Evolutionary conservation across 2,888 invertebrate genomes (phyloP), one percentile per base, ranked within the genome.

Genomic region (Tyria jacobaeae): DNA sequence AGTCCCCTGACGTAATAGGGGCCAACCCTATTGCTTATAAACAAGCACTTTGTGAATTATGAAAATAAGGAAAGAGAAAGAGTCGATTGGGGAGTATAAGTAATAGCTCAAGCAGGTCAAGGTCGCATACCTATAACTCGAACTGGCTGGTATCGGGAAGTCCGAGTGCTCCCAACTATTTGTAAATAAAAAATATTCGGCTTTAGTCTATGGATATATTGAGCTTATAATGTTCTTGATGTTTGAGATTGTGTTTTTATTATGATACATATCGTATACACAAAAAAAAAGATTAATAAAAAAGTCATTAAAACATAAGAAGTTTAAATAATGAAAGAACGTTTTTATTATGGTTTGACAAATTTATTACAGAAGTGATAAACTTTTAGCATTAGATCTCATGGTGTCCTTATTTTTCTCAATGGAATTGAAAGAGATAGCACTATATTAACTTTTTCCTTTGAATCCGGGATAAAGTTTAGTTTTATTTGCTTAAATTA

Each of bases 401-500:
- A 51, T 51, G 21, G 21, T 14, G 21, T 51, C 51, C 21, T 34
- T 34, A 3, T 51, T 51, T 31, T 35, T 51, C 34, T 12, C 50
- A 6, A 2, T 21, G 44, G 21, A 21, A 21, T 21, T 21, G 21
- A n/a, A n/a, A n/a, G n/a, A 21, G 21, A 21, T 17, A 17, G 41
- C 17, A 41, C 3, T 10, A 44, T 44, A 1, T 44, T 21, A 3
- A 9, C 3, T 12, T 10, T 3, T 41, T 44, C 10, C 44, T 44
- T 10, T 10, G 44, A 44, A 10, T 21, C 12, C 44, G 12, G 21
- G 21, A 31, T 2, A 4, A 21, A 44, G 41, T 2, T 41, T 17
- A 21, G 2, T 6, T 31, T 12, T 44, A 31, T 17, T 31, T 31
- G 17, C 31, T 34, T 66, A 60, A 64, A 62, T 57, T 64, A 14